Evolutionary conservation across 2,113 vertebrate genomes (phyloP), one percentile per base, ranked within the genome.

Genomic region (Sander lucioperca): DNA sequence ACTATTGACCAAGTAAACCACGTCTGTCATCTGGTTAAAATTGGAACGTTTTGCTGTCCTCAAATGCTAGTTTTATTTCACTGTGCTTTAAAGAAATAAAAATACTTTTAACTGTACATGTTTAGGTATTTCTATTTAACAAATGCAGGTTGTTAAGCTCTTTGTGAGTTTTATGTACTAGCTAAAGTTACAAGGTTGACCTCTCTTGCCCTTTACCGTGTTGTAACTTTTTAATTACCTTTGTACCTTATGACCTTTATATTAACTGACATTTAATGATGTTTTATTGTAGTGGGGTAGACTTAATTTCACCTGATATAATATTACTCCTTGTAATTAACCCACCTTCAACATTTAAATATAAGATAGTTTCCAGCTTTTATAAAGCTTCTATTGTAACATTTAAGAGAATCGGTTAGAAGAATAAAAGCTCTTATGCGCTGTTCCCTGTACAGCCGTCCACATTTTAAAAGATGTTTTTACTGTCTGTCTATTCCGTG

Each of bases 321-420:
- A 69, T 79, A 53, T 25, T 58, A 67, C 67, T 33, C 39, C 19
- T 82, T 89, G 9, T 83, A 80, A 87, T 88, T 71, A 87, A 89
- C 86, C 75, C 78, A 80, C 85, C 50, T 30, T 87, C 43, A 84
- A 80, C 70, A 76, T 62, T 61, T 82, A 78, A 83, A 82, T 53
- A 18, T 33, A 6, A 39, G 27, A 65, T 80, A 65, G 74, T 66
- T 67, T 71, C 57, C 92, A 91, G 94, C 94, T 94, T 95, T 95
- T 94, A 94, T 95, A 94, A 95, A 94, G 92, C 92, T 93, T 86
- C 56, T 89, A 12, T 86, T 89, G 83, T 74, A 86, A 69, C 53
- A 72, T 75, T 77, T 69, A 75, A 62, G 45, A 56, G 71, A 71
- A 87, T 65, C 45, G 23, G 33, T 36, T 57, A 72, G 62, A 53